Evolutionary conservation across 2,113 vertebrate species (phyloP), one percentile per base, ranked within the genome.

Genomic region (Oncorhynchus keta): DNA sequence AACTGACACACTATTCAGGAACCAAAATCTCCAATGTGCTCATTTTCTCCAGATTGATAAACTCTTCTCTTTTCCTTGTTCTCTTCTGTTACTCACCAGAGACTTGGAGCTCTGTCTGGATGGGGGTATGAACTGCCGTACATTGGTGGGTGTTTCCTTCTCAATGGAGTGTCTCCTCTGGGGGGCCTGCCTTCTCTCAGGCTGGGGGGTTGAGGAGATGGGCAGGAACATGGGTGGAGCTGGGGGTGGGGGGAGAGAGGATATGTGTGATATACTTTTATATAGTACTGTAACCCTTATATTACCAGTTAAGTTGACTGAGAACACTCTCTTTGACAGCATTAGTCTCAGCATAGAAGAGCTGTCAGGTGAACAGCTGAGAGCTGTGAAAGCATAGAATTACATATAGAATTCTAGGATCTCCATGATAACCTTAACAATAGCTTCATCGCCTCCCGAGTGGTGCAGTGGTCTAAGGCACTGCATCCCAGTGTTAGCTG

Each of bases 81-180:
- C 35, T 18, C 45, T n/a, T 26, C 14, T 18, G 64, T 78, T 76
- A 95, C 96, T 96, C 92, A 99, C 98, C 88, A 99, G 94, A 82
- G 98, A 99, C 83, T 94, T 97, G 78, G 98, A 99, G 84, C 92
- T 97, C 88, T 97, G 94, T 87, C 94, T 94, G 77, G 94, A 94
- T 0, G 97, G 96, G 0, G 96, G 96, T 83, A 94, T 88, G 83
- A 99, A 99, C 78, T 93, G 96, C 39, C 96, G 94, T 73, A 99
- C 96, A 0, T 95, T 97, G 30, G 97, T 98, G 70, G 98, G 97
- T 0, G 97, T 99, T 87, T 99, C 97, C 88, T 98, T 99, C 87
- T 99, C 98, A 26, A 99, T 99, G 83, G 97, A 99, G 90, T 99
- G 98, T 70, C 98, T 93, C 77, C 98, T 95, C 89, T 97, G 97